phyloP scores from a whole-genome alignment of 2,797 vertebrate genomes.

The Hozukius guyotensis region DNA sequence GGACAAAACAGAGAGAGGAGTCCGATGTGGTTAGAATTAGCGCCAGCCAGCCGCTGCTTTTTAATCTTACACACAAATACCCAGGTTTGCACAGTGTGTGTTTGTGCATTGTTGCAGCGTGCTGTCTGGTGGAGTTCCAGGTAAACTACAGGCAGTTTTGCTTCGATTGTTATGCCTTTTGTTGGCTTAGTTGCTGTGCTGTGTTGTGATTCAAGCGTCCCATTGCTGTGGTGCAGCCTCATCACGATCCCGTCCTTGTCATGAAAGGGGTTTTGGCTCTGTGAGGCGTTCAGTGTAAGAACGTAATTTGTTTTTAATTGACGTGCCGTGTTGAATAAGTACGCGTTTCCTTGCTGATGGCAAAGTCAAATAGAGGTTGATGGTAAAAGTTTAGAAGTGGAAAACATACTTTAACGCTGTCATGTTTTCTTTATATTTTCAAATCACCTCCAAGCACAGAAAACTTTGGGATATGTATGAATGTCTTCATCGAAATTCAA shows the following conservation, averaged over 20 bases:
- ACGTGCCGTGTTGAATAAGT: slow-evolving; percentile 11
- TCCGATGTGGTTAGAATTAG: slow-evolving; percentile 40
- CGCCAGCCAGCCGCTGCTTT: slow-evolving; percentile 27
- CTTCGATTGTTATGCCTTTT: slow-evolving; percentile 12
- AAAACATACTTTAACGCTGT: not conserved
- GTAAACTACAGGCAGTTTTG: not conserved
- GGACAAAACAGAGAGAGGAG: slow-evolving; percentile 22
- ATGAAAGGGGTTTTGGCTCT: slow-evolving; percentile 10
- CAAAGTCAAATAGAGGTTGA: slow-evolving; percentile 54
- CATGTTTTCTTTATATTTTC: slow-evolving; percentile 5
- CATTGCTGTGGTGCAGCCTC: not conserved
- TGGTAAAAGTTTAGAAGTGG: slow-evolving; percentile 17
- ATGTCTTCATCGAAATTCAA: slow-evolving; percentile 27
- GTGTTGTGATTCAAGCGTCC: not conserved
- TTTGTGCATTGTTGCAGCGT: slow-evolving; percentile 1
- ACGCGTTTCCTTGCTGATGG: slow-evolving; percentile 34
- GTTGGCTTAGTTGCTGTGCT: slow-evolving; percentile 9
- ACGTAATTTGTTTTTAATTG: slow-evolving; percentile 40
- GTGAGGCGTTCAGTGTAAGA: slow-evolving; percentile 1
- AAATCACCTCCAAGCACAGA: not conserved
- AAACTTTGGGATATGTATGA: slow-evolving; percentile 28
- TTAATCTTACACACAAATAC: slow-evolving; percentile 19
- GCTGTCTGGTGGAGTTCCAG: not conserved
- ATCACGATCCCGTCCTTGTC: slow-evolving; percentile 5
- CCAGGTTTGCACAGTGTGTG: not conserved